Conservation (phyloP, 2,888 invertebrate genomes). For the Melangyna quadrimaculata region DNA sequence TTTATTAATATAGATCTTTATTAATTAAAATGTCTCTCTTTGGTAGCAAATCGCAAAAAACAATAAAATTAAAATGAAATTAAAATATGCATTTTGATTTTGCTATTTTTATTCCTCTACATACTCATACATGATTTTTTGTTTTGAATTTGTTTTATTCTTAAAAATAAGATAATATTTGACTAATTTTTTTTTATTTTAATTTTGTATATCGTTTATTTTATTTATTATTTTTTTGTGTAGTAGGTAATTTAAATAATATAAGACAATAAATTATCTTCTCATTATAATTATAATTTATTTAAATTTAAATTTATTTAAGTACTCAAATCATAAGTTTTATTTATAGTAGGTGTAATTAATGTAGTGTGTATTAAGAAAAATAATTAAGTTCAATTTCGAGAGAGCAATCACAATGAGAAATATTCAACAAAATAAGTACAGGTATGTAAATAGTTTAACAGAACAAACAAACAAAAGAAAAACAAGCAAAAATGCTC, state of each 20-base stretch:
- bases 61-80: constrained; percentile 18
- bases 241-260: constrained; percentile 37
- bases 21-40: constrained; percentile 38
- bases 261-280: constrained; percentile 8
- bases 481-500: constrained; percentile 20
- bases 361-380: not conserved
- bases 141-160: constrained; percentile 15
- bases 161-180: constrained; percentile 52
- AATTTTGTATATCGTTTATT: not conserved
- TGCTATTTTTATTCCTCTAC: constrained; percentile 21
- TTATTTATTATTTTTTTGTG: constrained; percentile 14
- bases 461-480: not conserved
- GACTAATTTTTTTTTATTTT: constrained; percentile 23
- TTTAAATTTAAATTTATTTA: constrained; percentile 25
- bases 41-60: constrained; percentile 46
- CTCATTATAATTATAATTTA: constrained; percentile 6
- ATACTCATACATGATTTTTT: not conserved
- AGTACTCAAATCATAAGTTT: constrained; percentile 49
- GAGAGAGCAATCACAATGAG: constrained; percentile 45
- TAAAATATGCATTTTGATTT: constrained; percentile 17
- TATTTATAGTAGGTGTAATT: not conserved
- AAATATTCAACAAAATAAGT: constrained; percentile 25
- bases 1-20: constrained; percentile 27
- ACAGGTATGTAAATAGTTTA: constrained; percentile 27
- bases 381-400: constrained; percentile 18